These are phyloP conservation scores for Lordiphosa andalusiaca DNA, from an alignment of 2,888 invertebrate species.

Conservation along the genomic window DNA sequence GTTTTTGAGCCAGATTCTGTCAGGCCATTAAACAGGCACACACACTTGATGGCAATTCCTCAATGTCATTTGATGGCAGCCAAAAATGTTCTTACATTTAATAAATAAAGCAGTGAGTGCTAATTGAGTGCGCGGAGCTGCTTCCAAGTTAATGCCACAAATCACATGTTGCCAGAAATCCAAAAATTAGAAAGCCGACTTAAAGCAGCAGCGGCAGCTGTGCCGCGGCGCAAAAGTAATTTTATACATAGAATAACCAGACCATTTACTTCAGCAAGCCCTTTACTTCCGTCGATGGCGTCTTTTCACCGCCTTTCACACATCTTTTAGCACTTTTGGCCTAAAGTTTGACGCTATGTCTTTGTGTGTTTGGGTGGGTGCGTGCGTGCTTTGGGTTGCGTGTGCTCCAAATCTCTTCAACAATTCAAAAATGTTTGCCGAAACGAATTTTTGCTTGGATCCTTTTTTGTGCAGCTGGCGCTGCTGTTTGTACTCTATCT, in stretches of 20 bases:
- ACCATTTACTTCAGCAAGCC: constrained; percentile 56
- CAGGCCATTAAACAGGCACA: constrained; percentile 53
- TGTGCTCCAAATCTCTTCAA: constrained; percentile 49
- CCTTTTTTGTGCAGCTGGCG: constrained; percentile 47
- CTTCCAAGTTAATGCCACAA: constrained; percentile 49
- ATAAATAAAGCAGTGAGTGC: constrained; percentile 21
- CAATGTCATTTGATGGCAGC: constrained; percentile 62
- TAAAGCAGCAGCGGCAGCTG: constrained; percentile 47
- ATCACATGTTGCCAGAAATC: constrained; percentile 48
- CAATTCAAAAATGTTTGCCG: constrained; percentile 60
- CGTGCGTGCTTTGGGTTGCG: no score
- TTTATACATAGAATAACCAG: constrained; percentile 40
- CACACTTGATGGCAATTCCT: constrained; percentile 48
- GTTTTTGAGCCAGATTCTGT: constrained; percentile 44
- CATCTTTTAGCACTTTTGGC: constrained; percentile 59
- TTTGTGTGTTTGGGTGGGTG: not conserved
- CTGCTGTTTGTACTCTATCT: constrained; percentile 5
- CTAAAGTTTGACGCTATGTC: constrained; percentile 29
- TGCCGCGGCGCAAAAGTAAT: constrained; percentile 49
- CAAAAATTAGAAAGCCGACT: constrained; percentile 39
- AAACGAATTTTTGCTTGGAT: constrained; percentile 44
- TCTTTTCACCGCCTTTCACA: constrained; percentile 64
- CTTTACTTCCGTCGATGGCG: constrained; percentile 9
- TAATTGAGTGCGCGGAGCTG: constrained; percentile 52
- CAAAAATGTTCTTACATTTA: constrained; percentile 1